phyloP scores from a whole-genome alignment of 2,797 vertebrate species.

The Intellagama lesueurii region DNA sequence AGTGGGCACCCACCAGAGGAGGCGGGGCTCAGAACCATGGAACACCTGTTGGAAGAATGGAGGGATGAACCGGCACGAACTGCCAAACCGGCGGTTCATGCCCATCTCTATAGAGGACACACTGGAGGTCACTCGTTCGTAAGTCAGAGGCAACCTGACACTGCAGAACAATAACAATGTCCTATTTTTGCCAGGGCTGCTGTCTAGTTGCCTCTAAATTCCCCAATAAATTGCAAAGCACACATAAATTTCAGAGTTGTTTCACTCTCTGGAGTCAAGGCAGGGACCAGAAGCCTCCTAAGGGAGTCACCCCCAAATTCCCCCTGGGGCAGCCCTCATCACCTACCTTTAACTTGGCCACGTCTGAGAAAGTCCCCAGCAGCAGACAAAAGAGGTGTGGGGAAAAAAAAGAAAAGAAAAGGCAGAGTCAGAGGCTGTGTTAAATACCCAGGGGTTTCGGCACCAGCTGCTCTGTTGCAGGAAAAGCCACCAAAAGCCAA shows the following conservation, averaged over 20 bases:
- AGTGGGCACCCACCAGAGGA: too few relatives aligned
- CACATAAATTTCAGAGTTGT: not conserved
- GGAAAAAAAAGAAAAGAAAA: not conserved
- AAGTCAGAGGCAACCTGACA: too few relatives aligned
- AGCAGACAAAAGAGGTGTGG: not conserved
- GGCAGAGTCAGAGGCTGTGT: not conserved
- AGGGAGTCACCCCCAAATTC: not conserved
- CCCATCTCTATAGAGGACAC: too few relatives aligned
- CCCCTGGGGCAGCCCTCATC: not conserved
- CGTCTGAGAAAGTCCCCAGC: not conserved
- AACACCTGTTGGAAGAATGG: too few relatives aligned
- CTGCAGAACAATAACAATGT: too few relatives aligned
- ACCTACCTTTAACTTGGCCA: slow-evolving; percentile 27
- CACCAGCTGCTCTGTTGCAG: too few relatives aligned
- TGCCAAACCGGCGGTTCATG: too few relatives aligned
- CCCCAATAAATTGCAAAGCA: not conserved
- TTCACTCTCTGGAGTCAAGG: not conserved
- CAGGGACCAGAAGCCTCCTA: not conserved
- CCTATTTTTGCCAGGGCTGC: not conserved
- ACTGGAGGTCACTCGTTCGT: too few relatives aligned
- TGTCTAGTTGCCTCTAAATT: not conserved
- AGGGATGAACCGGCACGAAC: too few relatives aligned
- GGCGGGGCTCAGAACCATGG: too few relatives aligned
- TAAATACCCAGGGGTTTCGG: too few relatives aligned
- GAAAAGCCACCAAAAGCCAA: too few relatives aligned